A percentile compares a stretch with the other conserved stretches of the same genome.
phyloP scores from a whole-genome alignment of 1,140 invertebrate genomes.

The Melanaphis sacchari region DNA sequence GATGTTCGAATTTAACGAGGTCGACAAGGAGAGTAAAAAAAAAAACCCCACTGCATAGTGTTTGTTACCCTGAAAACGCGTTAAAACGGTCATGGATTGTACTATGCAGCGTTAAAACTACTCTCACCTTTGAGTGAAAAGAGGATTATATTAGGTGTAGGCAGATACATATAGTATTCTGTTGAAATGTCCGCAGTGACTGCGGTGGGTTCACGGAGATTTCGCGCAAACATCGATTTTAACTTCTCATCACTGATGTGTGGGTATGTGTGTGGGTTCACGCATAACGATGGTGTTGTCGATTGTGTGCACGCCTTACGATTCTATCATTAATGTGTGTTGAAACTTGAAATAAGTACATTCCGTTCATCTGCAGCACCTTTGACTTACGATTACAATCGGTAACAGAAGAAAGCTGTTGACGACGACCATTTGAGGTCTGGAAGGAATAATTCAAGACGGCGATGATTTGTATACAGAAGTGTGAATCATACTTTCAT shows the following conservation, averaged over 20 bases:
- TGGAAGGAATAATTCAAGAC: neutral
- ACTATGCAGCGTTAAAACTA: conserved; percentile 3
- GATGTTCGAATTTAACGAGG: neutral
- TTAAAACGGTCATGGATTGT: neutral
- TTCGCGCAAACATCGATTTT: neutral
- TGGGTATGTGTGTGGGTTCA: neutral
- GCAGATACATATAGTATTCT: neutral
- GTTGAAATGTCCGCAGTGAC: neutral
- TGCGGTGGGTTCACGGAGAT: too few relatives aligned
- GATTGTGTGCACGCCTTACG: neutral
- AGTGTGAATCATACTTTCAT: too few relatives aligned
- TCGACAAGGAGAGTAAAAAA: neutral
- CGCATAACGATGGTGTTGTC: too few relatives aligned
- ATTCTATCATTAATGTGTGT: neutral
- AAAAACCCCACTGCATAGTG: neutral
- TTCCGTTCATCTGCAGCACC: neutral
- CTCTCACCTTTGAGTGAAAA: neutral
- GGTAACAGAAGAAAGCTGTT: neutral
- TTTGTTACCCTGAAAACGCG: neutral
- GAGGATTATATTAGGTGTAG: neutral
- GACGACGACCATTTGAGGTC: neutral
- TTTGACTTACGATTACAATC: neutral
- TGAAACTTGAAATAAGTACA: neutral
- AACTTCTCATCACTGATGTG: neutral
- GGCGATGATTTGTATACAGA: neutral